A percentile compares a stretch with the other conserved stretches of the same genome.
Evolutionary conservation across 2,797 vertebrate genomes (phyloP).

Genomic region (Coilia nasus): DNA sequence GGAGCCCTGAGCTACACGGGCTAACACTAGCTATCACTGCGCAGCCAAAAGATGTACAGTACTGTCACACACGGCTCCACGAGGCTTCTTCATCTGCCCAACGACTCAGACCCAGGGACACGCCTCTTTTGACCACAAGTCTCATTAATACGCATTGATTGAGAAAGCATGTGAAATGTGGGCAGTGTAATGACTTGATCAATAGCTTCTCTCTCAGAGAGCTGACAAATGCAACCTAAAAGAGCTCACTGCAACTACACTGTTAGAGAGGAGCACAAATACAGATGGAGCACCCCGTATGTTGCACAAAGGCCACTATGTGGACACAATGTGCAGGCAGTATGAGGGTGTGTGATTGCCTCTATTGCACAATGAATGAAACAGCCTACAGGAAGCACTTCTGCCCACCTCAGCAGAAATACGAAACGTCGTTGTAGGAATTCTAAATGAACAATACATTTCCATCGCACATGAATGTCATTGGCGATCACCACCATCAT

Average conservation of each 20-base stretch:
- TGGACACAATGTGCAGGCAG: too few species aligned
- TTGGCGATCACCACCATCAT: background rate
- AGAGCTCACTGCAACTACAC: too few species aligned
- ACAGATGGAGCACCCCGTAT: background rate
- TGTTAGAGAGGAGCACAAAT: background rate
- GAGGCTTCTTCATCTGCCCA: too few species aligned
- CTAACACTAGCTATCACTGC: background rate
- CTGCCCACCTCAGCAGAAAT: background rate
- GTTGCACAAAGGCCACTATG: background rate
- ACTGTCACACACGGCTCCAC: too few species aligned
- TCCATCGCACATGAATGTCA: background rate
- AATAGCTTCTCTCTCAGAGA: background rate
- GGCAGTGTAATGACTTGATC: background rate
- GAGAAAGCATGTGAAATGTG: background rate
- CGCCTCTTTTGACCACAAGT: too few species aligned
- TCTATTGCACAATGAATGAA: conserved; percentile 6
- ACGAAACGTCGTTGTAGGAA: background rate
- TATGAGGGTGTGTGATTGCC: background rate
- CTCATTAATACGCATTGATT: background rate
- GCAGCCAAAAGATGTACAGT: too few species aligned
- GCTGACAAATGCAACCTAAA: background rate
- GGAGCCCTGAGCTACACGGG: too few species aligned
- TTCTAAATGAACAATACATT: background rate
- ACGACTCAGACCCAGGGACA: too few species aligned
- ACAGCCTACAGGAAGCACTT: background rate